Percentiles rank a stretch among this genome's conserved stretches.
Conservation (phyloP, 2,797 vertebrate genomes). For the Carcharodon carcharias region DNA sequence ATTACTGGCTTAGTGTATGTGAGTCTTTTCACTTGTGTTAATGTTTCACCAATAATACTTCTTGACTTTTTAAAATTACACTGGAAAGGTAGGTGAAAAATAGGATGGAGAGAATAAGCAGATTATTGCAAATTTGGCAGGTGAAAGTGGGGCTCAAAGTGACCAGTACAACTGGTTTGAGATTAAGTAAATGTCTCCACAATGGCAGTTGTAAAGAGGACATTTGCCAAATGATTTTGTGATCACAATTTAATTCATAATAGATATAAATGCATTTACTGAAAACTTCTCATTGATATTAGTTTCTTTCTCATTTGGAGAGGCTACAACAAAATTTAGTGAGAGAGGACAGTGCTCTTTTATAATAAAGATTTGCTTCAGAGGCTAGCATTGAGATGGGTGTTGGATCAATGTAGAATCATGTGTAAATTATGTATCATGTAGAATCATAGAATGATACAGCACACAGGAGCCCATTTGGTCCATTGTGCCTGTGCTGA, state of each 20-base stretch:
- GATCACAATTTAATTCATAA: neutral
- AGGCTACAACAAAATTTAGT: neutral
- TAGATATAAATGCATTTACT: neutral
- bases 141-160: neutral
- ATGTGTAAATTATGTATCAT: neutral
- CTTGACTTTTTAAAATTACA: neutral
- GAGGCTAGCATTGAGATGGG: neutral
- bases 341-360: neutral
- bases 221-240: neutral
- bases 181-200: neutral
- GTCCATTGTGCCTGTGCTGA: neutral
- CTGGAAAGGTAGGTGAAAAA: neutral
- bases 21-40: neutral
- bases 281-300: neutral
- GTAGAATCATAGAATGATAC: neutral
- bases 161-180: neutral
- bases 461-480: neutral
- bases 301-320: neutral
- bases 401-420: neutral
- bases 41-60: constrained; percentile 2
- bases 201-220: neutral
- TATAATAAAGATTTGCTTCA: neutral
- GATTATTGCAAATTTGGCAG: neutral
- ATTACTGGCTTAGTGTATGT: constrained; percentile 7
- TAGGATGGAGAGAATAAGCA: neutral